These are phyloP conservation scores for Dusona sp. DNA, from an alignment of 2,888 invertebrate species.

Conservation along the genomic window DNA sequence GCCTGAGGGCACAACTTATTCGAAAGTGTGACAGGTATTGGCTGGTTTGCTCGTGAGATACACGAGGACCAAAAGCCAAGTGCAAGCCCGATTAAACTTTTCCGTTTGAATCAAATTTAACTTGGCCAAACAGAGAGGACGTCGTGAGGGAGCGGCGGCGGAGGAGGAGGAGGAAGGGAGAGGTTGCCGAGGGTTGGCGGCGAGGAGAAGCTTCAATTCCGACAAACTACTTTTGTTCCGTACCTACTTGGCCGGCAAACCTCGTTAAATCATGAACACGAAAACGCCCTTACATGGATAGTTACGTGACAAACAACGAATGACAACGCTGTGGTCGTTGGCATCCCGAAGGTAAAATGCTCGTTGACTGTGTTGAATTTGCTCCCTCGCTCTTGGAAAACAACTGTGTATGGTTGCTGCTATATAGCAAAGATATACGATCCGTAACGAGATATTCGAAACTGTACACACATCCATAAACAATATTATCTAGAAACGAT, in stretches of 20 bases:
- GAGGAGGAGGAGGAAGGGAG: background rate
- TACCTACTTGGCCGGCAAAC: slow-evolving; percentile 74
- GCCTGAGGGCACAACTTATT: slow-evolving; percentile 25
- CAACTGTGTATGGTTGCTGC: background rate
- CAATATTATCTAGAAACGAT: background rate
- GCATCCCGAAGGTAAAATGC: slow-evolving; percentile 34
- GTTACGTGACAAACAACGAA: slow-evolving; percentile 56
- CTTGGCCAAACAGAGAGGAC: slow-evolving; percentile 75
- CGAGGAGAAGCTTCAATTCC: slow-evolving; percentile 23
- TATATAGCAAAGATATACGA: slow-evolving; percentile 2
- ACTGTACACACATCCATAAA: background rate
- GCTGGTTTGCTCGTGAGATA: slow-evolving; percentile 51
- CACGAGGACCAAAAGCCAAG: slow-evolving; percentile 57
- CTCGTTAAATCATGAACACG: slow-evolving; percentile 76
- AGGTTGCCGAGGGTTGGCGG: background rate
- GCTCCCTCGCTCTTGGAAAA: background rate
- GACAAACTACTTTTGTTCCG: slow-evolving; percentile 80
- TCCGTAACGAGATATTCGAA: slow-evolving; percentile 16
- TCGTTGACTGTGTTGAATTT: slow-evolving; percentile 4
- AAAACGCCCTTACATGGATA: slow-evolving; percentile 68
- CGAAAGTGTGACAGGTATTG: slow-evolving; percentile 39
- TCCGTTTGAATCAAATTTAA: slow-evolving; percentile 81
- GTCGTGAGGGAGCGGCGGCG: slow-evolving; percentile 52
- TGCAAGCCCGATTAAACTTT: slow-evolving; percentile 82
- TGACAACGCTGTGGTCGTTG: slow-evolving; percentile 41